These are phyloP conservation scores for Melanitta fusca DNA, from an alignment of 2,797 vertebrate species.

Conservation along the genomic window DNA sequence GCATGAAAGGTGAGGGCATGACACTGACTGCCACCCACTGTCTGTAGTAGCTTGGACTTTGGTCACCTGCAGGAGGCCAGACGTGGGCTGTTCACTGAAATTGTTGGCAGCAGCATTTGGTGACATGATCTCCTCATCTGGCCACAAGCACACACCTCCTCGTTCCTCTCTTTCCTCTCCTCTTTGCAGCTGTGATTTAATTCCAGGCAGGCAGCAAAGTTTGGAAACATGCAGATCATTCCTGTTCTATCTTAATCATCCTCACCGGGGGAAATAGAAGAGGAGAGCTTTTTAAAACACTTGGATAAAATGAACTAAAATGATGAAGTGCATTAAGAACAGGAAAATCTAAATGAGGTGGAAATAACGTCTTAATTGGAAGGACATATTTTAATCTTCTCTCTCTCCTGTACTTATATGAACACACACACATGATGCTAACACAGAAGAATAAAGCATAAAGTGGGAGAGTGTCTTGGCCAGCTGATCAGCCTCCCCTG, in stretches of 20 bases:
- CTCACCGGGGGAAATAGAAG: conserved; percentile 50
- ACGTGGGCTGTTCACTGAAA: not conserved
- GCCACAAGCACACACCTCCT: not conserved
- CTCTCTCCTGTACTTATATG: conserved; percentile 10
- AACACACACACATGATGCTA: not conserved
- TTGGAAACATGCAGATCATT: conserved; percentile 63
- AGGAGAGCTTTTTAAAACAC: conserved; percentile 52
- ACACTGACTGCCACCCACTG: not conserved
- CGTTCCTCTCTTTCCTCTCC: not conserved
- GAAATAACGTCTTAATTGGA: conserved; percentile 71
- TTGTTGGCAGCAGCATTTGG: not conserved
- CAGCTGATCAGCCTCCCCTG: rapidly evolving
- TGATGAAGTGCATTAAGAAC: conserved; percentile 44
- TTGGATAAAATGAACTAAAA: conserved; percentile 52
- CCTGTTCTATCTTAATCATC: conserved; percentile 57
- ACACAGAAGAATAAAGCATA: not conserved
- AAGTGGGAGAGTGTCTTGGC: not conserved
- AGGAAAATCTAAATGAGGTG: conserved; percentile 67
- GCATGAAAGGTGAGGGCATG: not conserved
- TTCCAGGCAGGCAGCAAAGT: conserved; percentile 64
- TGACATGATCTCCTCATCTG: not conserved
- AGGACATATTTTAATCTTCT: conserved; percentile 62
- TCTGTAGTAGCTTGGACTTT: not conserved
- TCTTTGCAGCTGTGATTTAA: not conserved
- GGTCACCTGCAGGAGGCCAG: not conserved